phyloP scores from a whole-genome alignment of 2,113 vertebrate genomes.

The Hippoglossus stenolepis region DNA sequence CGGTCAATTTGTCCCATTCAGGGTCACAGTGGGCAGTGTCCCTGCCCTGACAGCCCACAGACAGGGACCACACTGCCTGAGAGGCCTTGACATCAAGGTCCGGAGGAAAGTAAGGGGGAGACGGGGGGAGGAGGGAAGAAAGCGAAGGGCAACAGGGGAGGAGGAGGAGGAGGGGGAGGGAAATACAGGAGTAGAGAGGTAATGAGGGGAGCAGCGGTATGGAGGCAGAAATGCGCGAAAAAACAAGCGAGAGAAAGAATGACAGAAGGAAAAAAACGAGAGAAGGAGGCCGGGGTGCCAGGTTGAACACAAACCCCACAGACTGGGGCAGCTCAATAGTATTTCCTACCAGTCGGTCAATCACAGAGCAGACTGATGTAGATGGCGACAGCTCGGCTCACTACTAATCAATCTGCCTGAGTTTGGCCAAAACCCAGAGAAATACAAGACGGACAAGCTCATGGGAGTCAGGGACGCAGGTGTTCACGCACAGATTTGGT shows the following conservation, averaged over 20 bases:
- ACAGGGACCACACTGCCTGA: conserved; percentile 78
- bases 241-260: conserved; percentile 44
- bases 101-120: conserved; percentile 30
- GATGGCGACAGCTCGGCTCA: conserved; percentile 39
- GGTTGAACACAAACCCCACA: conserved; percentile 32
- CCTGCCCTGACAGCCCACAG: conserved; percentile 76
- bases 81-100: conserved; percentile 80
- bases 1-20: conserved; percentile 87
- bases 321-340: conserved; percentile 8
- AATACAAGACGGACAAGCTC: conserved; percentile 28
- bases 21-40: conserved; percentile 81
- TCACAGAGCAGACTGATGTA: conserved; percentile 21
- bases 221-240: conserved; percentile 31
- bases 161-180: not conserved
- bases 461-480: conserved; percentile 19
- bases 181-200: conserved; percentile 25
- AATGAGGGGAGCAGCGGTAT: conserved; percentile 34
- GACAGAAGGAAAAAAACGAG: conserved; percentile 33
- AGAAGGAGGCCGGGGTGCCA: conserved; percentile 35
- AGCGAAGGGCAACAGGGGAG: not conserved
- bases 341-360: conserved; percentile 39
- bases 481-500: conserved; percentile 7
- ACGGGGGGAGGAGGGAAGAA: conserved; percentile 13
- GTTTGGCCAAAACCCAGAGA: conserved; percentile 30
- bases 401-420: conserved; percentile 22